Evolutionary conservation across 2,888 invertebrate genomes (phyloP), one percentile per base, ranked within the genome.

Genomic region (Anorthoa munda): DNA sequence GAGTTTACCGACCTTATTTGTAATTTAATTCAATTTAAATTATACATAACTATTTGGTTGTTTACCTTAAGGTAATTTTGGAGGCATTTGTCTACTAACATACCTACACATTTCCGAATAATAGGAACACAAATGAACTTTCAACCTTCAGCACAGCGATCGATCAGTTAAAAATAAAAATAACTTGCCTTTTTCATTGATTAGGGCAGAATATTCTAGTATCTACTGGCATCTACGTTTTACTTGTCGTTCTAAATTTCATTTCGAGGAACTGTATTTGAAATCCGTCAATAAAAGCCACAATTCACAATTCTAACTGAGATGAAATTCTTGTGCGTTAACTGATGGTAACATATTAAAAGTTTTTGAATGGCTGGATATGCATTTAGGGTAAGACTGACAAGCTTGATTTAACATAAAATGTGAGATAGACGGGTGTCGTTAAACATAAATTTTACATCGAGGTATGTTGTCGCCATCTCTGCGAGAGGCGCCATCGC

Each of bases 361-460:
- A 60, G 48, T 58, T 67, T 50, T 58, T 72, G 60, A 76, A 74
- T 72, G 17, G 69, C 45, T 39, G 50, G 13, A 23, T 82, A 74
- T 84, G 76, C 58, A 85, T 82, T 65, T 74, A 58, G 79, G 78
- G 70, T 85, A 82, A 65, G 71, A 67, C 67, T 76, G 55, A 50
- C 67, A 77, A 85, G 85, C 74, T 75, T 82, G 72, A 75, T 83
- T 72, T 75, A 56, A 79, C 51, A 72, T 73, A 63, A 72, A 75
- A 77, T 61, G 15, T 39, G 18, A 74, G 26, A 79, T 72, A 79
- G 64, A 75, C 64, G n/a, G 46, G 21, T 48, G 18, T 72, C 69
- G 21, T 75, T 61, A 67, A 81, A 61, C 53, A 59, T 46, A 72
- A 71, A 53, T 60, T 60, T 72, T 66, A 59, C 48, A 68, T 60